Percentiles rank a stretch among this genome's conserved stretches.
These are phyloP conservation scores for Papilio machaon DNA, from an alignment of 1,140 invertebrate genomes.

Conservation along the genomic window DNA sequence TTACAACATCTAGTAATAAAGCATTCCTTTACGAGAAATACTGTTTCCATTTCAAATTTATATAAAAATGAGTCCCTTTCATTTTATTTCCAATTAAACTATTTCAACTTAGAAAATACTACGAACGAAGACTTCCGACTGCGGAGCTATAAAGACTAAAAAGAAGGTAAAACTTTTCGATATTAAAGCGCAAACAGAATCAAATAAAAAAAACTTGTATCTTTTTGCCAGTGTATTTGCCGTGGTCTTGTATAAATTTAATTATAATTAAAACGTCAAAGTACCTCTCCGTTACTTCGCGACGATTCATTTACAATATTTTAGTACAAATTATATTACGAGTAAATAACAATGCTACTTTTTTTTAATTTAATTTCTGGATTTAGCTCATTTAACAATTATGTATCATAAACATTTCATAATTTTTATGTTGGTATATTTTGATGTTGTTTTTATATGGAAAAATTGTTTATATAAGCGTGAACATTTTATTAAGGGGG, in stretches of 20 bases:
- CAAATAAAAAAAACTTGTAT: conserved; percentile 12
- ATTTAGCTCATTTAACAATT: background rate
- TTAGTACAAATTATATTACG: conserved; percentile 42
- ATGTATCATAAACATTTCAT: background rate
- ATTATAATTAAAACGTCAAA: conserved; percentile 56
- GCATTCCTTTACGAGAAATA: background rate
- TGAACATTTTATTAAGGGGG: background rate
- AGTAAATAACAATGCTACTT: conserved; percentile 35
- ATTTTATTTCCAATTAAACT: conserved; percentile 2
- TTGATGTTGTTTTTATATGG: background rate
- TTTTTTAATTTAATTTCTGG: conserved; percentile 40
- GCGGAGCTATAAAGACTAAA: background rate
- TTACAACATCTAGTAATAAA: background rate
- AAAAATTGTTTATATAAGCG: background rate
- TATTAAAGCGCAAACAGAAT: conserved; percentile 31
- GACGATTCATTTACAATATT: conserved; percentile 51
- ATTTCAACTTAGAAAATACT: background rate
- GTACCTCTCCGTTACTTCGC: conserved; percentile 39
- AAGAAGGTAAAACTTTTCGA: conserved; percentile 6
- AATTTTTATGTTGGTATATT: background rate
- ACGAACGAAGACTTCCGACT: background rate
- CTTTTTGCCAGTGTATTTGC: background rate
- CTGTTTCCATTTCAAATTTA: background rate
- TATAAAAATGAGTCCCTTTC: background rate
- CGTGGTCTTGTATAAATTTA: conserved; percentile 48